A percentile compares a stretch with the other conserved stretches of the same genome.
Evolutionary conservation across 2,113 vertebrate genomes (phyloP).

Genomic region (Isurus oxyrinchus): DNA sequence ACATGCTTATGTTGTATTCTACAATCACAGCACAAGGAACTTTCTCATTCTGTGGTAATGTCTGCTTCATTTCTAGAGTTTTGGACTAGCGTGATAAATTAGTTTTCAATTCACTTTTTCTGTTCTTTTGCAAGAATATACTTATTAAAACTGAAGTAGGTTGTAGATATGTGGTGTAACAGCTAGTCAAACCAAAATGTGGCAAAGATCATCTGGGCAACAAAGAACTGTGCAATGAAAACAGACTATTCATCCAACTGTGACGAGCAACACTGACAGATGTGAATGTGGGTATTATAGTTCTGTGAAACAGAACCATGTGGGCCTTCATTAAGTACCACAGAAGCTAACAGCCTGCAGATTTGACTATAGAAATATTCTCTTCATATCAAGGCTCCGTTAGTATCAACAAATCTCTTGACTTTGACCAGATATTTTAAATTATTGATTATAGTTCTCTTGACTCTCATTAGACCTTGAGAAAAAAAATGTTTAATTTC

Average conservation of each 20-base stretch:
- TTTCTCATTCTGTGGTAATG: constrained; percentile 48
- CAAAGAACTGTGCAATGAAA: constrained; percentile 28
- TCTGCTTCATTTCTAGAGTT: constrained; percentile 35
- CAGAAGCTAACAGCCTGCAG: constrained; percentile 10
- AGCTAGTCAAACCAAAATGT: background rate
- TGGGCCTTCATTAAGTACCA: constrained; percentile 7
- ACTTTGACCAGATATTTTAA: constrained; percentile 22
- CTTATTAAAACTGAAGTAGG: background rate
- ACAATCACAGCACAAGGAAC: constrained; percentile 80
- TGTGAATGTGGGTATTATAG: constrained; percentile 24
- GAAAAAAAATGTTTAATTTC: background rate
- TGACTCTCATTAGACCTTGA: background rate
- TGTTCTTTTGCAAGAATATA: background rate
- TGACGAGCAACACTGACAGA: constrained; percentile 23
- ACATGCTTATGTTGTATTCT: constrained; percentile 71
- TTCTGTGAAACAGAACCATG: constrained; percentile 28
- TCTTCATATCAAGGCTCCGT: background rate
- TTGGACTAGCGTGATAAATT: constrained; percentile 4
- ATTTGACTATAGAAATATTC: constrained; percentile 17
- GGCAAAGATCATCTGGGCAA: constrained; percentile 10
- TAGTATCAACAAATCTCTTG: background rate
- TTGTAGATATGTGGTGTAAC: background rate
- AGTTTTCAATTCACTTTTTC: background rate
- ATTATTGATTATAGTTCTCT: background rate
- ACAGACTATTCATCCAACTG: constrained; percentile 32